Percentiles rank a stretch among this genome's conserved stretches.
Conservation (phyloP, 1,140 invertebrate genomes). For the Scaptomyza graminum region DNA sequence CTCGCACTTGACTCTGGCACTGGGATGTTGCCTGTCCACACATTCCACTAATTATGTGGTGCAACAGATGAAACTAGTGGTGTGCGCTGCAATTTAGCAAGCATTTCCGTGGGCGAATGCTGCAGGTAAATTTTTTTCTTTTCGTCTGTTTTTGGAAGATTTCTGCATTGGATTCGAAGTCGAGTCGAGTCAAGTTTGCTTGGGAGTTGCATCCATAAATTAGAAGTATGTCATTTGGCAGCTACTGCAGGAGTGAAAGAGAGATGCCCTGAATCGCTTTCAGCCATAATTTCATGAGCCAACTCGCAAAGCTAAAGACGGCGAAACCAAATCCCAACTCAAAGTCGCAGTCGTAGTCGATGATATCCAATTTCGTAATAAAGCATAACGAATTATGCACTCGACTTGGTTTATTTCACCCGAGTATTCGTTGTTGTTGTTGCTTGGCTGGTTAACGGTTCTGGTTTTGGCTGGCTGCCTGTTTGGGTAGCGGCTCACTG, state of each 20-base stretch:
- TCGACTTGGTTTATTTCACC: constrained; percentile 79
- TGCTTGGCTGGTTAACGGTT: constrained; percentile 73
- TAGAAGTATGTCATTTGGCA: constrained; percentile 79
- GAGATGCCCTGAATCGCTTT: constrained; percentile 32
- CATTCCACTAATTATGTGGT: constrained; percentile 78
- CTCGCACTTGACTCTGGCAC: constrained; percentile 45
- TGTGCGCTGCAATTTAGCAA: constrained; percentile 61
- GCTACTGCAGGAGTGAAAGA: constrained; percentile 58
- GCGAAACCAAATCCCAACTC: constrained; percentile 7
- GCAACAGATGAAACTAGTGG: constrained; percentile 55
- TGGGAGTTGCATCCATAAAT: constrained; percentile 63
- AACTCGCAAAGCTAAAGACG: constrained; percentile 39
- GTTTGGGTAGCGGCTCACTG: constrained; percentile 34
- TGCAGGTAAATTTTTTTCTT: constrained; percentile 24
- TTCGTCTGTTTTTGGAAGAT: constrained; percentile 14
- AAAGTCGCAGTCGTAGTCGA: constrained; percentile 43
- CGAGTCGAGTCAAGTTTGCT: constrained; percentile 24
- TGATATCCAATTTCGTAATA: constrained; percentile 83
- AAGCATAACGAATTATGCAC: constrained; percentile 83
- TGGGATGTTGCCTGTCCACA: constrained; percentile 62
- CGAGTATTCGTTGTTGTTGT: constrained; percentile 38
- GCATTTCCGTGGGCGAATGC: constrained; percentile 65
- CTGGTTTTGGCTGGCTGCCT: constrained; percentile 36
- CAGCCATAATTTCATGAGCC: constrained; percentile 63
- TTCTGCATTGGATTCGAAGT: constrained; percentile 16